Evolutionary conservation across 2,888 invertebrate species (phyloP), one percentile per base, ranked within the genome.

Genomic region (Tuta absoluta): DNA sequence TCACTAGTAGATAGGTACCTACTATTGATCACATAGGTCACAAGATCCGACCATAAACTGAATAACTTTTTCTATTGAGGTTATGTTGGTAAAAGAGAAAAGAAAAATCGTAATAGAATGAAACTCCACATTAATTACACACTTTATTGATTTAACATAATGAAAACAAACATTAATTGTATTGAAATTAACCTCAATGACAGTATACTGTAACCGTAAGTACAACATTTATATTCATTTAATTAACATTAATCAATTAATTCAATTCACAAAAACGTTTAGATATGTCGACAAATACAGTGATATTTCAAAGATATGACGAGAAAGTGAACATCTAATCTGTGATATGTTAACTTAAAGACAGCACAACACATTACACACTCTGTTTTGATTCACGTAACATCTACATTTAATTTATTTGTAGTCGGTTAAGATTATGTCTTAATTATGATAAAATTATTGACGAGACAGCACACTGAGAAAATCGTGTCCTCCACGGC

Each of bases 81-180:
- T n/a, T n/a, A n/a, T n/a, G n/a, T n/a, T n/a, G n/a, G n/a, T n/a
- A n/a, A n/a, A n/a, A n/a, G n/a, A n/a, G n/a, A n/a, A n/a, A n/a
- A n/a, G n/a, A n/a, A n/a, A n/a, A n/a, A n/a, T n/a, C n/a, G n/a
- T 28, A 61, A 8, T 17, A 2, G n/a, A 48, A 28, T 59, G 28
- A 64, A 82, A 74, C 62, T 21, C 58, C 63, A 5, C 64, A 75
- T 86, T 89, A 92, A 91, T 87, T 92, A 92, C 92, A 92, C 92
- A 92, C 92, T 92, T 92, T 92, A 92, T 91, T 92, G 86, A 91
- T 88, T 82, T 86, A 91, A 91, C 89, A 85, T 90, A 91, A 89
- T 89, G 84, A 90, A 91, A 91, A 89, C 87, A 90, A 91, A 89
- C 84, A 85, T 86, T 83, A 79, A 82, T 82, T 82, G 82, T 86